phyloP scores from a whole-genome alignment of 2,113 vertebrate species.

The Sitta europaea region DNA sequence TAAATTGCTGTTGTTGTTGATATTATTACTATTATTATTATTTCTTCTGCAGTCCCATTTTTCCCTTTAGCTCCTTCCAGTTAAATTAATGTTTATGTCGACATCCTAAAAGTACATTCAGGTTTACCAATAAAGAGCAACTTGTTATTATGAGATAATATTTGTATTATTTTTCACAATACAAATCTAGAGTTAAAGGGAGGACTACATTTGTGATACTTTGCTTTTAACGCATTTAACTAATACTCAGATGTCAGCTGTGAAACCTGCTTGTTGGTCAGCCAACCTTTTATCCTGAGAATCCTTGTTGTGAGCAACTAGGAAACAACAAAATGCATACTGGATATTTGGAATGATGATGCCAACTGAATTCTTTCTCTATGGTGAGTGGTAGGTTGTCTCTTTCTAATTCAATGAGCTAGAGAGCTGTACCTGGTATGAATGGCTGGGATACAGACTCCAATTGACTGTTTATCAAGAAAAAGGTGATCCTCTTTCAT shows the following conservation, averaged over 20 bases:
- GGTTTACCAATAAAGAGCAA: neutral
- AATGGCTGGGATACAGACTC: conserved; percentile 35
- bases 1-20: neutral
- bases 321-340: neutral
- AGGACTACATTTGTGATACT: neutral
- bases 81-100: neutral
- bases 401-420: conserved; percentile 19
- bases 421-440: neutral
- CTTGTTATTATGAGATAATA: neutral
- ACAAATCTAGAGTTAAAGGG: neutral
- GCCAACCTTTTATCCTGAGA: neutral
- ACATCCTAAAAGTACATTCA: neutral
- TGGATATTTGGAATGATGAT: neutral
- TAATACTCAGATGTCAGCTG: neutral
- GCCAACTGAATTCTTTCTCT: neutral
- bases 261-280: neutral
- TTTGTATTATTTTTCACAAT: neutral
- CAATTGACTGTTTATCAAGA: conserved; percentile 13
- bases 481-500: neutral
- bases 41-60: neutral
- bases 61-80: neutral
- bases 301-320: neutral
- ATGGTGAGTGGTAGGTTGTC: neutral
- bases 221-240: neutral
- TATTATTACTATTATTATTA: neutral